phyloP scores from a whole-genome alignment of 2,888 invertebrate species.

The Drosophila nr. medialis region DNA sequence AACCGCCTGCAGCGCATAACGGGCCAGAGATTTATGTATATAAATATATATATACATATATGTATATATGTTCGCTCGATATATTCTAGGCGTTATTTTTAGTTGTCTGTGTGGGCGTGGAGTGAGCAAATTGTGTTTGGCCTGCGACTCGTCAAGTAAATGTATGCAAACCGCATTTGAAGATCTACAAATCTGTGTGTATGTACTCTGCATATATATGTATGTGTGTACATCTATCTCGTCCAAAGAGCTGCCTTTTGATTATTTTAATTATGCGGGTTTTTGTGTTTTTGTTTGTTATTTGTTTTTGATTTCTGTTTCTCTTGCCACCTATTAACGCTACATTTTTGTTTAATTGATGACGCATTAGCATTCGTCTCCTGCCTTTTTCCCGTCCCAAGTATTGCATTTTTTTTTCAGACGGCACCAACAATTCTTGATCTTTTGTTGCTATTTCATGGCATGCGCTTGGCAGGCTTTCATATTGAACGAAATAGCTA shows the following conservation, averaged over 20 bases:
- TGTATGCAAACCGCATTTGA: conserved; percentile 50
- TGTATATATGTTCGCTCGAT: conserved; percentile 4
- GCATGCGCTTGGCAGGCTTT: conserved; percentile 52
- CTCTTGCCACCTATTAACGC: conserved; percentile 64
- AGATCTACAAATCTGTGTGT: conserved; percentile 16
- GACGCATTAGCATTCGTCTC: conserved; percentile 61
- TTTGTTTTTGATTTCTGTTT: conserved; percentile 18
- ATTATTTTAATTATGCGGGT: conserved; percentile 62
- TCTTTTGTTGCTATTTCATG: conserved; percentile 56
- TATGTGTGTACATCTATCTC: neutral
- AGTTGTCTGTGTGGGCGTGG: conserved; percentile 66
- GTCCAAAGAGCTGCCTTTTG: conserved; percentile 28
- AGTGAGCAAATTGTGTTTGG: conserved; percentile 58
- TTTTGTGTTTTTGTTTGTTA: conserved; percentile 28
- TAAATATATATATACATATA: neutral
- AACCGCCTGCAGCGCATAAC: conserved; percentile 47
- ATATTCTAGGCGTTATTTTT: conserved; percentile 61
- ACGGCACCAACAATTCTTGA: conserved; percentile 75
- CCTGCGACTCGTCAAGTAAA: conserved; percentile 62
- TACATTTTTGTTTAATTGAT: conserved; percentile 77
- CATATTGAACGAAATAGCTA: conserved; percentile 38
- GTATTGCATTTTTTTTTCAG: conserved; percentile 70
- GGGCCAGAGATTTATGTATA: conserved; percentile 39
- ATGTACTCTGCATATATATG: neutral
- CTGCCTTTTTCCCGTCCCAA: conserved; percentile 16